phyloP scores from a whole-genome alignment of 2,113 vertebrate species.

The Nothocercus nigrocapillus region DNA sequence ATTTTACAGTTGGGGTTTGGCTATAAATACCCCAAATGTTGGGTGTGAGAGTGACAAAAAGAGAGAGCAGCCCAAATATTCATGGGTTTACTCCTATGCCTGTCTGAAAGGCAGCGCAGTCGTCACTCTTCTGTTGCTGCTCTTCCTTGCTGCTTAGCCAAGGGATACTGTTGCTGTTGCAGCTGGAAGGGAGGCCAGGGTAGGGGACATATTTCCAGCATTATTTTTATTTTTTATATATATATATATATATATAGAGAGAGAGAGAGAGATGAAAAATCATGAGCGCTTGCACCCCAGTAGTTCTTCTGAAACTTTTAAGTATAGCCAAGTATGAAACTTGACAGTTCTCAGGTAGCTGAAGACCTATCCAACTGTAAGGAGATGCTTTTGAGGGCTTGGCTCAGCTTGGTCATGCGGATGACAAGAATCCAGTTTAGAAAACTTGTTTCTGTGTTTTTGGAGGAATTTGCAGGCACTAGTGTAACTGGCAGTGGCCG shows the following conservation, averaged over 20 bases:
- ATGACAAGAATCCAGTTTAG: neutral
- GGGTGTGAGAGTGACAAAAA: too few species aligned
- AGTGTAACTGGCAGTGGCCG: rapidly evolving
- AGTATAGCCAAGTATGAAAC: neutral
- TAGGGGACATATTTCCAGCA: neutral
- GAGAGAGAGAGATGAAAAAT: too few species aligned
- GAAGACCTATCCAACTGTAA: neutral
- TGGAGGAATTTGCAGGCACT: neutral
- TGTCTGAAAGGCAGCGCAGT: neutral
- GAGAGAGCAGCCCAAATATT: rapidly evolving
- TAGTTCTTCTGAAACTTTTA: neutral
- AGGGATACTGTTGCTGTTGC: neutral
- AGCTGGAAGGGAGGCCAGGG: neutral
- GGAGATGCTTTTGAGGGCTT: neutral
- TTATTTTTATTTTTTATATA: too few species aligned
- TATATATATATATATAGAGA: too few species aligned
- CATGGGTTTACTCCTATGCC: neutral
- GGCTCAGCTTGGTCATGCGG: neutral
- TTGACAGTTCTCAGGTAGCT: neutral
- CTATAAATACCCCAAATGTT: neutral
- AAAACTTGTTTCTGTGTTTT: neutral
- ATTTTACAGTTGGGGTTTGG: neutral
- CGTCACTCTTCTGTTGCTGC: neutral
- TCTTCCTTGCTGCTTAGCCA: neutral
- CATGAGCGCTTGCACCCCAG: neutral